phyloP scores from a whole-genome alignment of 2,888 invertebrate species.

The Xylophagus ater region DNA sequence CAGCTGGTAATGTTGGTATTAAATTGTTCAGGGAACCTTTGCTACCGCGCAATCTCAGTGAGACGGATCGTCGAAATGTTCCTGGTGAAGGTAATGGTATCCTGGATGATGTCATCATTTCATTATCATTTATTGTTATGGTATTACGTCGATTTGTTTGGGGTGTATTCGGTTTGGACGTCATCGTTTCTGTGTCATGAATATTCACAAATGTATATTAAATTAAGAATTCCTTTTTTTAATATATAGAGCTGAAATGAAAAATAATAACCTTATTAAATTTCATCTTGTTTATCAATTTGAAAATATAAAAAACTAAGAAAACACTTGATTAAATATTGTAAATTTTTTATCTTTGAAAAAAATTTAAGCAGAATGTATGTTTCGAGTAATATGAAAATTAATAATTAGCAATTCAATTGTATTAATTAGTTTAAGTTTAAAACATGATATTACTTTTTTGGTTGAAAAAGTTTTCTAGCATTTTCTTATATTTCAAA shows the following conservation, averaged over 20 bases:
- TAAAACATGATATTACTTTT: too few species aligned
- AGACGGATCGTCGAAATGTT: constrained; percentile 50
- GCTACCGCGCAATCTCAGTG: constrained; percentile 56
- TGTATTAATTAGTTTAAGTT: too few species aligned
- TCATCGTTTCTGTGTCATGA: constrained; percentile 9
- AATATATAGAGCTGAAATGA: neutral
- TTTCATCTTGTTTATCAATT: too few species aligned
- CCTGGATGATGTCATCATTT: neutral
- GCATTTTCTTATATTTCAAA: too few species aligned
- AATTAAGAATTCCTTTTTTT: neutral
- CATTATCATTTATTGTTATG: constrained; percentile 3
- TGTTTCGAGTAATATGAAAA: too few species aligned
- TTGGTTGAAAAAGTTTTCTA: too few species aligned
- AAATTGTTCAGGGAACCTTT: constrained; percentile 29
- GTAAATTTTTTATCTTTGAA: too few species aligned
- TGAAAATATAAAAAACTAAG: too few species aligned
- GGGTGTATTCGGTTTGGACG: constrained; percentile 13
- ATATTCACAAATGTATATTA: neutral
- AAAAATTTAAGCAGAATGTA: too few species aligned
- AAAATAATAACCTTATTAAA: neutral
- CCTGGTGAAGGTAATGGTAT: constrained; percentile 22
- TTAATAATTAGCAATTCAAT: too few species aligned
- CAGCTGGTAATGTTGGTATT: constrained; percentile 7
- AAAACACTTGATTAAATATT: too few species aligned
- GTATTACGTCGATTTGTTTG: constrained; percentile 22